These are phyloP conservation scores for Myotis vivesi DNA, from an alignment of 2,797 vertebrate genomes.

Conservation along the genomic window DNA sequence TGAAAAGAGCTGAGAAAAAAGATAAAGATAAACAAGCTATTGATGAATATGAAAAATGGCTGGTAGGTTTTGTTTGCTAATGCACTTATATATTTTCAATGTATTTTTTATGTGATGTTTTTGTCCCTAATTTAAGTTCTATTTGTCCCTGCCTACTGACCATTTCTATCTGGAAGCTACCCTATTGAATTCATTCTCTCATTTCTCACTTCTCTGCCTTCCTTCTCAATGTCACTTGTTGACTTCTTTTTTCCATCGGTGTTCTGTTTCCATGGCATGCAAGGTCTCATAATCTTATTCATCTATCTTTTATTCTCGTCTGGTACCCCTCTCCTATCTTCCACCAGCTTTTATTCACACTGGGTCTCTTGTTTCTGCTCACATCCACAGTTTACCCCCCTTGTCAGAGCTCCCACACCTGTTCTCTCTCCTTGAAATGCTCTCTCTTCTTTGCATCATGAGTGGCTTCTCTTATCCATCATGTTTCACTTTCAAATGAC, in stretches of 20 bases:
- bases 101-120: background rate
- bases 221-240: background rate
- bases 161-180: background rate
- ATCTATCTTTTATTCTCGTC: background rate
- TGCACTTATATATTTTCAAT: background rate
- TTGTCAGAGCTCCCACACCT: background rate
- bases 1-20: slow-evolving; percentile 88
- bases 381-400: background rate
- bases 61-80: slow-evolving; percentile 86
- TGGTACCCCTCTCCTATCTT: background rate
- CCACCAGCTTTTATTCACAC: background rate
- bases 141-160: background rate
- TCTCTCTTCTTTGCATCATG: background rate
- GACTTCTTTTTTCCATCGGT: background rate
- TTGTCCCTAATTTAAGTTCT: background rate
- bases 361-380: background rate
- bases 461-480: background rate
- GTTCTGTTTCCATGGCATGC: rapidly evolving
- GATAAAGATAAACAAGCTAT: slow-evolving; percentile 90
- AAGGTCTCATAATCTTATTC: background rate
- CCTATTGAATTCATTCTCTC: background rate
- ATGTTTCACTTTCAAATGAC: background rate
- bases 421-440: background rate
- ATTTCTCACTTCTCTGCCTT: background rate
- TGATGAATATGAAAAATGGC: slow-evolving; percentile 92